Conservation (phyloP, 2,888 invertebrate genomes). For the Nymphalis urticae region DNA sequence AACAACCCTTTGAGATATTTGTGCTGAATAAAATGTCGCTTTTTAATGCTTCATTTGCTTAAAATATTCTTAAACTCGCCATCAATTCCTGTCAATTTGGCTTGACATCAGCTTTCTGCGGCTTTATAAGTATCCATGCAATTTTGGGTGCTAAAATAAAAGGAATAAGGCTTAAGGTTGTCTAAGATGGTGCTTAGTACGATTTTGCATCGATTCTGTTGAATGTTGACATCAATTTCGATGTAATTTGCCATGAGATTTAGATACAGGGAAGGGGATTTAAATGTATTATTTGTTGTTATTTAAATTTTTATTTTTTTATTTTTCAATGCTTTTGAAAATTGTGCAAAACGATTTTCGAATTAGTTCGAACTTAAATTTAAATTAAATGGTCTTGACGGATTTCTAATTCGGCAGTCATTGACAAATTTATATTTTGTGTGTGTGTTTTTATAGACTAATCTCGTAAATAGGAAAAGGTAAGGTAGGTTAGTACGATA, state of each 20-base stretch:
- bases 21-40: not conserved
- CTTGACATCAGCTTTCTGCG: constrained; percentile 14
- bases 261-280: constrained; percentile 3
- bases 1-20: not conserved
- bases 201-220: constrained; percentile 19
- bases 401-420: no score
- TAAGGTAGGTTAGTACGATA: not conserved
- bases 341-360: no score
- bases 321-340: no score
- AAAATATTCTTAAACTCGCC: constrained; percentile 10
- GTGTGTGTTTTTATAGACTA: no score
- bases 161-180: constrained; percentile 16
- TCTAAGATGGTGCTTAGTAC: constrained; percentile 2
- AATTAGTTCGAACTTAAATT: no score
- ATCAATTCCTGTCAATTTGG: constrained; percentile 26
- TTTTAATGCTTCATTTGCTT: constrained; percentile 4
- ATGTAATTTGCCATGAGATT: constrained; percentile 9
- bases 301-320: not conserved
- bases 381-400: no score
- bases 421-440: no score
- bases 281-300: not conserved
- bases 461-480: not conserved
- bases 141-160: constrained; percentile 5
- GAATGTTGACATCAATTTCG: constrained; percentile 20
- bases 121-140: constrained; percentile 9